Conservation (phyloP, 2,888 invertebrate species). For the Phanerotoma sp. region DNA sequence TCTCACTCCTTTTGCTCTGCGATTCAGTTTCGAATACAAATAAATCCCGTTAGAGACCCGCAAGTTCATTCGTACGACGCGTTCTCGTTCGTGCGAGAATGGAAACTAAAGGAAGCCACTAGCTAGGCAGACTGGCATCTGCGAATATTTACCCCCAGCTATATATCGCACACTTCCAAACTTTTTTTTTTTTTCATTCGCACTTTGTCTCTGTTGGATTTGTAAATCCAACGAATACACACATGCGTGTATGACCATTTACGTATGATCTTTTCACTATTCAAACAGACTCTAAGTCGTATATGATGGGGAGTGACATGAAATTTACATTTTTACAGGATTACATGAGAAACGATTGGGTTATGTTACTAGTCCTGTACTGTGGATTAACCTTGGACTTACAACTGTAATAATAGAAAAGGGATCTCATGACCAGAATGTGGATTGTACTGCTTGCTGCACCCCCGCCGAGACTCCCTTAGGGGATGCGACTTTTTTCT, state of each 20-base stretch:
- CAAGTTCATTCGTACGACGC: constrained; percentile 5
- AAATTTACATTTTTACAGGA: constrained; percentile 54
- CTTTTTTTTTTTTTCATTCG: neutral
- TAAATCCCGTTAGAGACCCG: constrained; percentile 44
- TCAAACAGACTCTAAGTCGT: neutral
- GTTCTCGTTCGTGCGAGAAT: constrained; percentile 20
- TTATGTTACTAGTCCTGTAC: constrained; percentile 11
- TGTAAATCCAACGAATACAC: constrained; percentile 16
- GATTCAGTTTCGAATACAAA: constrained; percentile 37
- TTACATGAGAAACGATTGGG: constrained; percentile 35
- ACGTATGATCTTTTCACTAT: neutral
- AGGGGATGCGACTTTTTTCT: constrained; percentile 1
- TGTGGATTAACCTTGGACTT: constrained; percentile 43
- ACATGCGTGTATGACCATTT: neutral
- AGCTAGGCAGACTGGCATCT: constrained; percentile 46
- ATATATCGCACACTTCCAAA: neutral
- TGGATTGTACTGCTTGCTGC: constrained; percentile 1
- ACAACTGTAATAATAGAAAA: constrained; percentile 47
- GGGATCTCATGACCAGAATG: neutral
- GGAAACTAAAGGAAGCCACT: constrained; percentile 37
- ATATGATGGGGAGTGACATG: neutral
- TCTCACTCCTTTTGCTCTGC: constrained; percentile 9
- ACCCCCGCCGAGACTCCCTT: neutral
- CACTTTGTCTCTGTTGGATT: constrained; percentile 4
- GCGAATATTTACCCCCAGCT: constrained; percentile 46